Percentiles rank a stretch among this genome's conserved stretches.
phyloP scores from a whole-genome alignment of 1,140 invertebrate genomes.

The Dreissena polymorpha region DNA sequence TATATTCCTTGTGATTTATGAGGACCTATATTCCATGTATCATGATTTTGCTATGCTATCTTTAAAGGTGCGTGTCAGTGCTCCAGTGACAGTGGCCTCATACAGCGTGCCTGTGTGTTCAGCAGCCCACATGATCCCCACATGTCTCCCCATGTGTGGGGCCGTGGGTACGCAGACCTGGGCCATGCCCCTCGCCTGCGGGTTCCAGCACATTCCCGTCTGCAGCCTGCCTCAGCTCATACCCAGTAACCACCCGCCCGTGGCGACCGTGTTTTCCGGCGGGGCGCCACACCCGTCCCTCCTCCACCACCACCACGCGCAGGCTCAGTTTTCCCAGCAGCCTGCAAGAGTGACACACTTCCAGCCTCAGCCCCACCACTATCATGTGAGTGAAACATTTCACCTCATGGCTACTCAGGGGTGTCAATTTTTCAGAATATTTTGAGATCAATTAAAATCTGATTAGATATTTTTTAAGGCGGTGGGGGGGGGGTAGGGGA shows the following conservation, averaged over 20 bases:
- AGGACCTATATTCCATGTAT: too few relatives aligned
- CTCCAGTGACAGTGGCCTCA: conserved; percentile 83
- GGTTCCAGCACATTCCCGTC: conserved; percentile 76
- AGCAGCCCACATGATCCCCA: conserved; percentile 62
- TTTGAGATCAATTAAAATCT: too few relatives aligned
- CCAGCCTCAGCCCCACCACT: conserved; percentile 6
- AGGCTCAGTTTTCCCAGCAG: background rate
- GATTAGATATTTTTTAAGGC: too few relatives aligned
- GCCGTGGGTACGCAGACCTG: conserved; percentile 70
- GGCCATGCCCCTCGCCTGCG: conserved; percentile 73
- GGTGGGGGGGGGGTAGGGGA: too few relatives aligned
- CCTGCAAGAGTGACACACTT: background rate
- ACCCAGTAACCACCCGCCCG: conserved; percentile 62
- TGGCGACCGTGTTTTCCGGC: conserved; percentile 81
- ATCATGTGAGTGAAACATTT: conserved; percentile 20
- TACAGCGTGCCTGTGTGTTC: conserved; percentile 77
- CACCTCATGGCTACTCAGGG: too few relatives aligned
- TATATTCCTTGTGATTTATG: too few relatives aligned
- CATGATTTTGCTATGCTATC: background rate
- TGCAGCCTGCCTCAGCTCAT: conserved; percentile 73
- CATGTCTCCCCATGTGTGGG: conserved; percentile 63
- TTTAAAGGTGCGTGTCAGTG: conserved; percentile 83
- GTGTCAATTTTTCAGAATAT: too few relatives aligned
- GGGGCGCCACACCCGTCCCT: conserved; percentile 59
- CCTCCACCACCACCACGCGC: conserved; percentile 41